Evolutionary conservation across 2,113 vertebrate species (phyloP).

Genomic region (Micronisus gabar): DNA sequence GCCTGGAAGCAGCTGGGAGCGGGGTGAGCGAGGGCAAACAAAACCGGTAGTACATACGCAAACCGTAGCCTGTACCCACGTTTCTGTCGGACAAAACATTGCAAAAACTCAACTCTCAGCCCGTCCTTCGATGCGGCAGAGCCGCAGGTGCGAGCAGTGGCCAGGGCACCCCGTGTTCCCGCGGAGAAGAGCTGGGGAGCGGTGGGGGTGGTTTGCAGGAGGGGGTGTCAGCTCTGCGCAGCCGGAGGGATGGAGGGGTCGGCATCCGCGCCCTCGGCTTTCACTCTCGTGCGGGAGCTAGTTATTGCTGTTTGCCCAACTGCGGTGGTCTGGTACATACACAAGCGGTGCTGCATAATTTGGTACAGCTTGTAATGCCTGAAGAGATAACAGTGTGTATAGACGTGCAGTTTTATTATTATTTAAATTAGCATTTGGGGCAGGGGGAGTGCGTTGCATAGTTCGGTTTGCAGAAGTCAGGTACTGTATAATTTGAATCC

Average conservation of each 20-base stretch:
- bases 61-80: accelerated
- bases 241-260: not conserved
- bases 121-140: not conserved
- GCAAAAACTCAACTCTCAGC: not conserved
- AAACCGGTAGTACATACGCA: accelerated
- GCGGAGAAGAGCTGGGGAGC: not conserved
- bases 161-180: accelerated
- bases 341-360: not conserved
- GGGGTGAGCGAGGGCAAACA: not conserved
- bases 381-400: not conserved
- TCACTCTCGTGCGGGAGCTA: accelerated
- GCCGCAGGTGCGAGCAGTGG: not conserved
- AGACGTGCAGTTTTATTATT: not conserved
- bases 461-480: not conserved
- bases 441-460: accelerated
- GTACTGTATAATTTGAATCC: not conserved
- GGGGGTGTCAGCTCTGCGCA: accelerated
- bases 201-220: not conserved
- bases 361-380: not conserved
- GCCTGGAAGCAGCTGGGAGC: not conserved
- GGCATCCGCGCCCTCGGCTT: not conserved
- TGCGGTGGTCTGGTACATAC: accelerated
- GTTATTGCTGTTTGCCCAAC: not conserved
- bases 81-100: not conserved
- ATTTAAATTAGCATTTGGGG: not conserved